Conservation (phyloP, 2,888 invertebrate genomes). For the Machimus rusticus region DNA sequence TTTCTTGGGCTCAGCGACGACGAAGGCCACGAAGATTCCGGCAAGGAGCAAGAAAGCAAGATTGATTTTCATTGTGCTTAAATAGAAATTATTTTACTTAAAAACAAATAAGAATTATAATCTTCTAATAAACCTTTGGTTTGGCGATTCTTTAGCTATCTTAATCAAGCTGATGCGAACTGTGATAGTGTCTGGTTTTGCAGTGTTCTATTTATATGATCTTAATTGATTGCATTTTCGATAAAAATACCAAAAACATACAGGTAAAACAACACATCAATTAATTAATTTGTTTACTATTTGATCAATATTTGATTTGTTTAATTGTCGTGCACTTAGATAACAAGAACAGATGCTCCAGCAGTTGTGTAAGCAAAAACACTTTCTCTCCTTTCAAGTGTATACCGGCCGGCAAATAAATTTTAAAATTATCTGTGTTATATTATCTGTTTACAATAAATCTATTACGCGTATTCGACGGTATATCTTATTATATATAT, state of each 20-base stretch:
- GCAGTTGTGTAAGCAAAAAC: background rate
- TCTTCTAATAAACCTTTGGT: background rate
- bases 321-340: background rate
- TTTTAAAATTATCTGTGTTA: background rate
- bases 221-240: background rate
- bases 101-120: background rate
- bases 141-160: background rate
- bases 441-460: background rate
- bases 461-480: background rate
- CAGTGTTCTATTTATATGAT: background rate
- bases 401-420: background rate
- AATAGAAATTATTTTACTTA: background rate
- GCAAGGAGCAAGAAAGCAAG: background rate
- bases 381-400: background rate
- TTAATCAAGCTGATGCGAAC: background rate
- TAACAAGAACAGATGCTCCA: background rate
- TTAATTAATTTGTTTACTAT: background rate
- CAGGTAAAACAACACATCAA: background rate
- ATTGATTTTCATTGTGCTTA: background rate
- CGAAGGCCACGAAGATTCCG: background rate
- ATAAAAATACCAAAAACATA: background rate
- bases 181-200: background rate
- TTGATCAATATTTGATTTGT: background rate
- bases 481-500: too few relatives aligned
- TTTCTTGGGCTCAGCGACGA: background rate